Evolutionary conservation across 2,797 vertebrate genomes (phyloP).

Genomic region (Coregonus ussuriensis): DNA sequence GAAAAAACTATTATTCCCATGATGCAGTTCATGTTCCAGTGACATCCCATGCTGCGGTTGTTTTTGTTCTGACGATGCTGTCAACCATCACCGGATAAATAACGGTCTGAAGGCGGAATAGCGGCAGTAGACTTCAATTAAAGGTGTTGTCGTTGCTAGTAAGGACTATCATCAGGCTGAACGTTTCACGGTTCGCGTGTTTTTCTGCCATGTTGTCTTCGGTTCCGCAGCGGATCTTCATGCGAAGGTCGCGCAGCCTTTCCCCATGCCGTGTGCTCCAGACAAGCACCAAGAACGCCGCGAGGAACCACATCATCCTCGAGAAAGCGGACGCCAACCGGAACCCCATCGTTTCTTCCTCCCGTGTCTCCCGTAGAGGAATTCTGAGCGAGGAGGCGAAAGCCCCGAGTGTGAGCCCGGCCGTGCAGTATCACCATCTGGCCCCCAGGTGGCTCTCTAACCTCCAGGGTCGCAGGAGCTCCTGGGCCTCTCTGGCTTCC

Average conservation of each 20-base stretch:
- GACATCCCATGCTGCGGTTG: slow-evolving; percentile 52
- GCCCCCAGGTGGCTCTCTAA: slow-evolving; percentile 75
- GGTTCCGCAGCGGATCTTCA: slow-evolving; percentile 71
- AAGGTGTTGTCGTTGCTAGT: too few relatives aligned
- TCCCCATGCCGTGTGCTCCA: slow-evolving; percentile 76
- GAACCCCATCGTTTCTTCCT: slow-evolving; percentile 64
- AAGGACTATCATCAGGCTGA: not conserved
- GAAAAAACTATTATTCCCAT: slow-evolving; percentile 66
- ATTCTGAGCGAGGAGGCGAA: slow-evolving; percentile 61
- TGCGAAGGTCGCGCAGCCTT: slow-evolving; percentile 77
- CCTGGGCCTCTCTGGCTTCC: slow-evolving; percentile 14
- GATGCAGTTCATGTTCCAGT: slow-evolving; percentile 46
- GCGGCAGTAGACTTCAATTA: not conserved
- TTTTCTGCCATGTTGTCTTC: slow-evolving; percentile 71
- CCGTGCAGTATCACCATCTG: slow-evolving; percentile 73
- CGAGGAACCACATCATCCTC: slow-evolving; percentile 41
- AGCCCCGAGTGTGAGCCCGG: slow-evolving; percentile 35
- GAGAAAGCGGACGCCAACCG: slow-evolving; percentile 58
- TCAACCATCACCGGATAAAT: not conserved
- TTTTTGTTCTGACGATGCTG: slow-evolving; percentile 46
- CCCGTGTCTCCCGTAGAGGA: slow-evolving; percentile 61
- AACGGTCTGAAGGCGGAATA: not conserved
- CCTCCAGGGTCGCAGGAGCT: slow-evolving; percentile 60
- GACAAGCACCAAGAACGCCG: slow-evolving; percentile 52
- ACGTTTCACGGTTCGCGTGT: not conserved